Percentiles rank a stretch among this genome's conserved stretches.
phyloP scores from a whole-genome alignment of 1,140 invertebrate species.

The Meloidogyne chitwoodi region DNA sequence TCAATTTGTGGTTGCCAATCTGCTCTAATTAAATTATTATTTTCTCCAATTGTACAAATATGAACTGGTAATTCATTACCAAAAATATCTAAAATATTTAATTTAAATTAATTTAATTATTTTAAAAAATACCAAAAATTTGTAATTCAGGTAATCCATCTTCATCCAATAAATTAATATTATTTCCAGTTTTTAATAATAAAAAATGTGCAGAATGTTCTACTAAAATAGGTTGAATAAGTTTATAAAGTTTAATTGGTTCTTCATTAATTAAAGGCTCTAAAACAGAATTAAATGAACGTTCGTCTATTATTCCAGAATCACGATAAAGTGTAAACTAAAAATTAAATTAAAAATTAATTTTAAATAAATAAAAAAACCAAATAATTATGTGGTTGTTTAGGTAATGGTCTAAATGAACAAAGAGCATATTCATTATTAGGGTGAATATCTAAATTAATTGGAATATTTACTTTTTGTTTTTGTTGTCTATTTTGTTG shows the following conservation, averaged over 20 bases:
- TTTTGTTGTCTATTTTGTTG: neutral
- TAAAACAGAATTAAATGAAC: conserved; percentile 17
- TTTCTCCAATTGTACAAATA: conserved; percentile 14
- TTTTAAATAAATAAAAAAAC: neutral
- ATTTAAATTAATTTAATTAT: conserved; percentile 13
- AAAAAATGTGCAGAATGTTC: conserved; percentile 33
- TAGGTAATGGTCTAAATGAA: neutral
- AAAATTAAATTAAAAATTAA: neutral
- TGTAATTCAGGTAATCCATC: conserved; percentile 41
- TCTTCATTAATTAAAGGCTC: conserved; percentile 11
- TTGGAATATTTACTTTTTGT: neutral
- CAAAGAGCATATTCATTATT: neutral
- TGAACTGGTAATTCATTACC: conserved; percentile 28
- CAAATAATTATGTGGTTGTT: neutral
- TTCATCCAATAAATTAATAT: conserved; percentile 24
- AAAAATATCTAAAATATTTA: conserved; percentile 40
- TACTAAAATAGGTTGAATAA: conserved; percentile 39
- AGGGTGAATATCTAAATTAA: neutral
- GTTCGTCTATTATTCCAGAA: conserved; percentile 24
- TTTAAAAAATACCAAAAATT: conserved; percentile 40
- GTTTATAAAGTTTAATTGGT: conserved; percentile 22
- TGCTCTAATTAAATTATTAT: conserved; percentile 78
- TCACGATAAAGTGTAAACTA: conserved; percentile 27
- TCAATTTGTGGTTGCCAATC: conserved; percentile 62
- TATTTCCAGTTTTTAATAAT: conserved; percentile 44